Evolutionary conservation across 2,888 invertebrate species (phyloP), one percentile per base, ranked within the genome.

Genomic region (Diaphora mendica): DNA sequence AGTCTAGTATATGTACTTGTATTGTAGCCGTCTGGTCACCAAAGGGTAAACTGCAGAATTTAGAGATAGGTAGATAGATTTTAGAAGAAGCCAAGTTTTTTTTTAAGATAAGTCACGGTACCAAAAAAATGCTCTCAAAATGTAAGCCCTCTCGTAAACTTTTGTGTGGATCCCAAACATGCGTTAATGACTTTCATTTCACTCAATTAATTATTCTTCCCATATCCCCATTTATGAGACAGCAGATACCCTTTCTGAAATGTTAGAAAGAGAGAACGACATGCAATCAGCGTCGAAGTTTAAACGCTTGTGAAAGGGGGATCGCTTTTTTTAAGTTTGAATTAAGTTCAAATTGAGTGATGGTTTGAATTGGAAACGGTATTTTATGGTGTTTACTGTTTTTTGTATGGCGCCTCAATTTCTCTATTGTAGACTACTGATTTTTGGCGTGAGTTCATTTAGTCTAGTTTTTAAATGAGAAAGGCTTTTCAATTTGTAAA

Each of bases 301-400:
- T 73, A 80, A 80, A 78, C 79, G 78, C 72, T 77, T 77, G 82
- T 82, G 78, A 84, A 82, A 83, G 82, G 80, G 80, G 20, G 26
- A 44, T 15, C 80, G 9, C 71, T 76, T 83, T 81, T 83, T 83
- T 86, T 86, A 85, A 81, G 82, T 85, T 82, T 82, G 77, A 62
- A 84, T 81, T 87, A 73, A 62, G 82, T 86, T 86, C 84, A 82
- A 86, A 89, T 86, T 81, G 79, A 85, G 83, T 83, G 79, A 84
- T 81, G 86, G 78, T 79, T 85, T 88, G 87, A 85, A 89, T 86
- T 80, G 77, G 83, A 79, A 86, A 79, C 66, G 75, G 26, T 68
- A 48, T 70, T 77, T 71, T 81, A 78, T 35, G 64, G 72, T 78
- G 74, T 51, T 70, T 55, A 74, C 72, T 15, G 17, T 65, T 67